Evolutionary conservation across 2,888 invertebrate species (phyloP).

Genomic region (Eucera pruinosa): DNA sequence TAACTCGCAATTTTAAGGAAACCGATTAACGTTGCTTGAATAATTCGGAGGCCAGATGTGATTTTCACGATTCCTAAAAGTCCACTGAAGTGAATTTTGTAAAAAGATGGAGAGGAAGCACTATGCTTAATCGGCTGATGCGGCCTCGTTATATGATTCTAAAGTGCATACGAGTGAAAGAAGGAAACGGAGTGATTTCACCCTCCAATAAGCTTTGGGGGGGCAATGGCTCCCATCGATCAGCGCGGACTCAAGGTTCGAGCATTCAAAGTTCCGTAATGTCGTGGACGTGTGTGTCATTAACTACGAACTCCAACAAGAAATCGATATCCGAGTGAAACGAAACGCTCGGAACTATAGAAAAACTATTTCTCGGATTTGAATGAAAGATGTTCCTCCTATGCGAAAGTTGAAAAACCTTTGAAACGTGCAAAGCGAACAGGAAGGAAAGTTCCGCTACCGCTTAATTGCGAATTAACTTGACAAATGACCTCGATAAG

Average conservation of each 20-base stretch:
- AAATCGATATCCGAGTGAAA: slow-evolving; percentile 9
- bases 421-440: too few relatives aligned
- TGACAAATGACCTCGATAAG: not conserved
- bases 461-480: not conserved
- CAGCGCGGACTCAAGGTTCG: not conserved
- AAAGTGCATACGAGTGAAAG: not conserved
- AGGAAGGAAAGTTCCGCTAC: not conserved
- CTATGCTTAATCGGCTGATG: too few relatives aligned
- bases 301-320: not conserved
- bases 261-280: slow-evolving; percentile 3
- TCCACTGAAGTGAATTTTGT: not conserved
- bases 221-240: slow-evolving; percentile 31
- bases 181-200: slow-evolving; percentile 24
- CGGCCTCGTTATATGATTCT: slow-evolving; percentile 17
- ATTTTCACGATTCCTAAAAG: too few relatives aligned
- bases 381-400: too few relatives aligned
- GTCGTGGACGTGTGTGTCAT: not conserved
- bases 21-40: too few relatives aligned
- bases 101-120: not conserved
- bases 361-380: too few relatives aligned
- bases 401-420: too few relatives aligned
- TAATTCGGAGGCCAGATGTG: too few relatives aligned
- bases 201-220: slow-evolving; percentile 25
- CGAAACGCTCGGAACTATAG: not conserved
- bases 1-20: too few relatives aligned